Evolutionary conservation across 2,888 invertebrate genomes (phyloP), one percentile per base, ranked within the genome.

Genomic region (Herminia tarsipennalis): DNA sequence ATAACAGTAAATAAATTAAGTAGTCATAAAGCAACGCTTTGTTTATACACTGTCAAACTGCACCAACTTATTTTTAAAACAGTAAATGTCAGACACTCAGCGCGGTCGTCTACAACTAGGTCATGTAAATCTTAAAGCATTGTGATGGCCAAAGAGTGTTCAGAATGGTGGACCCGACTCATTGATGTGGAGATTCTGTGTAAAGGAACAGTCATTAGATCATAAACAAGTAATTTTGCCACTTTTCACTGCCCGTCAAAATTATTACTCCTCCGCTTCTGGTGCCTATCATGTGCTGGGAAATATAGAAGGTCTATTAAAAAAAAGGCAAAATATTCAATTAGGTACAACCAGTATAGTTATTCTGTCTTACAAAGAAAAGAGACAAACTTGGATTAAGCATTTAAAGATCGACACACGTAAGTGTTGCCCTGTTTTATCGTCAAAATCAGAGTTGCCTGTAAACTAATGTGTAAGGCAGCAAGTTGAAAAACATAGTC

Each of bases 31-130:
- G 32, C 39, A 42, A 38, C 32, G 25, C 45, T 35, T 52, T 66
- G 63, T 65, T 65, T 65, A 66, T 60, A 33, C 38, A 25, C 57
- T 55, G 63, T 60, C 63, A 57, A 51, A 57, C 45, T 30, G 48
- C 51, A 49, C 28, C 24, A 37, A 49, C 48, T 64, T 68, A 66
- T 66, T 68, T 68, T 67, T 66, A 61, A 56, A 56, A 50, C 39
- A 44, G 48, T 67, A 64, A 67, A 63, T 68, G 68, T 64, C 68
- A 68, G 37, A 57, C 56, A 59, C 42, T 39, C 54, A 29, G 35
- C 39, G 44, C 46, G n/a, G n/a, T 37, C 46, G 21, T 13, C 47
- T 42, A 37, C 39, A 66, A 46, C 32, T 68, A 42, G 68, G 67
- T 66, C 67, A 61, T 42, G 48, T 44, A 47, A 50, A 47, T 57